A percentile compares a stretch with the other conserved stretches of the same genome.
phyloP scores from a whole-genome alignment of 2,888 invertebrate genomes.

The Trachelus troglodyta region DNA sequence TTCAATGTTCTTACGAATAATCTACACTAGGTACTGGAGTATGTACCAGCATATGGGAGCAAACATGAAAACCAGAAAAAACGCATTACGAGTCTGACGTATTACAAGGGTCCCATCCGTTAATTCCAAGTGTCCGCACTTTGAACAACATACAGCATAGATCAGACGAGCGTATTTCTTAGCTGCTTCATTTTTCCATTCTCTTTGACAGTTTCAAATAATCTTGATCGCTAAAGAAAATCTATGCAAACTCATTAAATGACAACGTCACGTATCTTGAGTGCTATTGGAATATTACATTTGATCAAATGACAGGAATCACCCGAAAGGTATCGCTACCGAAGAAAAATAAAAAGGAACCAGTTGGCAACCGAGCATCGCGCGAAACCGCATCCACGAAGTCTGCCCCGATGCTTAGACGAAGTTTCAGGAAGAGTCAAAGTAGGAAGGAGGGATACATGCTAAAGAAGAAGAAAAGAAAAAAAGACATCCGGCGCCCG shows the following conservation, averaged over 20 bases:
- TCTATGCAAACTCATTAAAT: neutral
- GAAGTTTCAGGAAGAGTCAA: neutral
- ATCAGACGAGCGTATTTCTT: too few relatives aligned
- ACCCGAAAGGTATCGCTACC: neutral
- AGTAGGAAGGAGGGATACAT: neutral
- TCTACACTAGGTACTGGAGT: neutral
- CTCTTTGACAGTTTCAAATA: neutral
- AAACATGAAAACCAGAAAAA: neutral
- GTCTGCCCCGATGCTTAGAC: neutral
- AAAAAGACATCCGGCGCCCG: neutral
- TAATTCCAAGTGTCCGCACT: neutral
- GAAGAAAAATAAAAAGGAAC: neutral
- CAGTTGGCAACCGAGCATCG: neutral
- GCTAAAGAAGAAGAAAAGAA: neutral
- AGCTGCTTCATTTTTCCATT: too few relatives aligned
- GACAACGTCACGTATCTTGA: neutral
- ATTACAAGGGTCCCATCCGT: neutral
- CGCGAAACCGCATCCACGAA: neutral
- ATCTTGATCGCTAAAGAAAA: neutral
- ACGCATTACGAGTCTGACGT: neutral
- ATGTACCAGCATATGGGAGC: neutral
- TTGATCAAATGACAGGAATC: neutral
- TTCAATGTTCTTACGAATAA: neutral
- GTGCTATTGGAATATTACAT: neutral
- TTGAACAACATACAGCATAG: neutral